These are phyloP conservation scores for Sylvietta virens DNA, from an alignment of 2,113 vertebrate genomes.

Conservation along the genomic window DNA sequence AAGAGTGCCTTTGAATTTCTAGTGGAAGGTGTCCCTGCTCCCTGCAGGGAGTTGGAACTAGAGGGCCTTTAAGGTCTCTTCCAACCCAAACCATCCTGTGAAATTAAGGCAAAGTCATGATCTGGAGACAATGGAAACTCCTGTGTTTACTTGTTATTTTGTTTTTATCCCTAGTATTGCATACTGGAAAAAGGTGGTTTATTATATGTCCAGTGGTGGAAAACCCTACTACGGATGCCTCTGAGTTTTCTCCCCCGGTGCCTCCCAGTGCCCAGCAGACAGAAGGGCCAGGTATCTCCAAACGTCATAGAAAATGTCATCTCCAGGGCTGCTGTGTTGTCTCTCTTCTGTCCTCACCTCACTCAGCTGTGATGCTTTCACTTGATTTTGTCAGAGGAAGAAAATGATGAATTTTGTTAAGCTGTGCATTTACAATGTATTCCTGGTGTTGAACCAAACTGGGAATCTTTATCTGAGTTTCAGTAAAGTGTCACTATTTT, in stretches of 20 bases:
- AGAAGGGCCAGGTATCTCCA: slow-evolving; percentile 80
- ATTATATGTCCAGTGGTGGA: slow-evolving; percentile 97
- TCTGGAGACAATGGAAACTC: background rate
- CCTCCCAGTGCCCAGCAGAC: slow-evolving; percentile 68
- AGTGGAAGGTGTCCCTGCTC: background rate
- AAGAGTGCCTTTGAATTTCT: background rate
- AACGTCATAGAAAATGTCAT: background rate
- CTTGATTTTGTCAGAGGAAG: background rate
- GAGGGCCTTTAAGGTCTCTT: background rate
- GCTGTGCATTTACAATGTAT: background rate
- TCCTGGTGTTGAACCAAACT: background rate
- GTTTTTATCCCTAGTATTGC: slow-evolving; percentile 78
- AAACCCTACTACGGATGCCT: slow-evolving; percentile 75
- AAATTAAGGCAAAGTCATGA: background rate
- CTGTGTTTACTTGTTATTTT: background rate
- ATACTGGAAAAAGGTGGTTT: slow-evolving; percentile 97
- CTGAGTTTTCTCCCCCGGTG: slow-evolving; percentile 69
- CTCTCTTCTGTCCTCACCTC: background rate
- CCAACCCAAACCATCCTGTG: background rate
- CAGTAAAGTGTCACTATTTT: background rate
- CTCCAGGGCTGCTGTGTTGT: background rate
- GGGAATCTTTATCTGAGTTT: background rate
- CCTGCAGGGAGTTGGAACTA: background rate
- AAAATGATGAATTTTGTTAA: background rate
- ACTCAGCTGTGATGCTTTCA: background rate